phyloP scores from a whole-genome alignment of 2,888 invertebrate species.

The Vanessa cardui region DNA sequence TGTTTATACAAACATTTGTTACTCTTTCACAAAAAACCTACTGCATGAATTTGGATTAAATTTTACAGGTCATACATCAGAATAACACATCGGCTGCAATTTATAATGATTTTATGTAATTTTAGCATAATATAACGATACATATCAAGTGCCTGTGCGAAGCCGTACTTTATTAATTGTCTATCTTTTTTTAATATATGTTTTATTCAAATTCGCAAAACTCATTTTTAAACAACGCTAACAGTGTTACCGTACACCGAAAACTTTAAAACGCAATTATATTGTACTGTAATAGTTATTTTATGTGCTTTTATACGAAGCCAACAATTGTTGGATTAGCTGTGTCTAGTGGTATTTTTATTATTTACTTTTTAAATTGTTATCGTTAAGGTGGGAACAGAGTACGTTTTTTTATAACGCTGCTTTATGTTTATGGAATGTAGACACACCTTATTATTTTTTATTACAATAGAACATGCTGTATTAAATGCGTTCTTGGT shows the following conservation, averaged over 20 bases:
- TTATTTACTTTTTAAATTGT: slow-evolving; percentile 24
- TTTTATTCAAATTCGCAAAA: too few relatives aligned
- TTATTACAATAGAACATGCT: not conserved
- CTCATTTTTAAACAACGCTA: slow-evolving; percentile 12
- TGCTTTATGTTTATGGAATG: not conserved
- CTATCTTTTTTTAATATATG: too few relatives aligned
- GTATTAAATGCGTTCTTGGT: too few relatives aligned
- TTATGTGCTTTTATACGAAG: slow-evolving; percentile 33
- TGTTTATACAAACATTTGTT: too few relatives aligned
- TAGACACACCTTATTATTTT: not conserved
- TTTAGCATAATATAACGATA: too few relatives aligned
- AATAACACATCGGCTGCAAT: too few relatives aligned
- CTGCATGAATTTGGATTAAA: too few relatives aligned
- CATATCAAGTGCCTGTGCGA: too few relatives aligned
- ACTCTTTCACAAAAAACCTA: too few relatives aligned
- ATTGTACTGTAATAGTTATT: slow-evolving; percentile 37
- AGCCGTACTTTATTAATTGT: too few relatives aligned
- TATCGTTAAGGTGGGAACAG: slow-evolving; percentile 5
- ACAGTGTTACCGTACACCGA: slow-evolving; percentile 9
- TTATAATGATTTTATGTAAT: too few relatives aligned
- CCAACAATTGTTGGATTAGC: slow-evolving; percentile 29
- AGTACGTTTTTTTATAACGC: not conserved
- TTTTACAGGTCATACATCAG: too few relatives aligned
- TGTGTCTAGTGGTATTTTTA: slow-evolving; percentile 16
- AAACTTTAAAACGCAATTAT: slow-evolving; percentile 37